Conservation (phyloP, 2,113 vertebrate genomes). For the Oryzias javanicus region DNA sequence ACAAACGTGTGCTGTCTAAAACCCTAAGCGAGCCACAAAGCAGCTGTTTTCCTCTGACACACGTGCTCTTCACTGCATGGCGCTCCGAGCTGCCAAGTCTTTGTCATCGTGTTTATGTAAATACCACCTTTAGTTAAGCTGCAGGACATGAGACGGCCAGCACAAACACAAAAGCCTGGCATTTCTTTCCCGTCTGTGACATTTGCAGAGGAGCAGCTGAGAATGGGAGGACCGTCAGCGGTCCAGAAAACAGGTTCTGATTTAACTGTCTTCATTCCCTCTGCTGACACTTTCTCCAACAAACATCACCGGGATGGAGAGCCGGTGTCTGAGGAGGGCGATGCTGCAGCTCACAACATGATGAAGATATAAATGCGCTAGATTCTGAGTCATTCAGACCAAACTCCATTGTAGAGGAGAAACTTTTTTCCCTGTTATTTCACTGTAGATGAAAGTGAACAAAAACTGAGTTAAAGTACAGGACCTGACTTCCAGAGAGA, state of each 20-base stretch:
- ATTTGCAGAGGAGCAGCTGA: slow-evolving; percentile 55
- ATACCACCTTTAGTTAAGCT: slow-evolving; percentile 43
- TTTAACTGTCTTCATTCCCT: not conserved
- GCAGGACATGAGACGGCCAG: slow-evolving; percentile 40
- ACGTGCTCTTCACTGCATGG: slow-evolving; percentile 4
- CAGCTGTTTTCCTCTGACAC: slow-evolving; percentile 17
- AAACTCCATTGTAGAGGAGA: no score
- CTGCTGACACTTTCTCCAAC: slow-evolving; percentile 23
- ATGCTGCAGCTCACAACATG: slow-evolving; percentile 3
- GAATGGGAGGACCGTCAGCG: slow-evolving; percentile 27
- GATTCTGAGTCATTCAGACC: slow-evolving; percentile 10
- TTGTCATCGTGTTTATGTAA: slow-evolving; percentile 51
- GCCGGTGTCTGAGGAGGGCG: slow-evolving; percentile 2
- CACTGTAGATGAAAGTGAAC: no score
- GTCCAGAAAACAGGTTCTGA: slow-evolving; percentile 41
- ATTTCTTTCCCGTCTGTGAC: slow-evolving; percentile 54
- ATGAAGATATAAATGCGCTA: slow-evolving; percentile 13
- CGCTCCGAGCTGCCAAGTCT: slow-evolving; percentile 21
- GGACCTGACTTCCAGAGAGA: no score
- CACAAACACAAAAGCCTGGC: slow-evolving; percentile 48
- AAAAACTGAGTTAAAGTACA: no score
- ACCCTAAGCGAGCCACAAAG: not conserved
- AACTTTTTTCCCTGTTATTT: no score
- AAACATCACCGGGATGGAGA: not conserved
- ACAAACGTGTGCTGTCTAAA: slow-evolving; percentile 8